Evolutionary conservation across 1,140 invertebrate genomes (phyloP).

Genomic region (Aphis craccivora): DNA sequence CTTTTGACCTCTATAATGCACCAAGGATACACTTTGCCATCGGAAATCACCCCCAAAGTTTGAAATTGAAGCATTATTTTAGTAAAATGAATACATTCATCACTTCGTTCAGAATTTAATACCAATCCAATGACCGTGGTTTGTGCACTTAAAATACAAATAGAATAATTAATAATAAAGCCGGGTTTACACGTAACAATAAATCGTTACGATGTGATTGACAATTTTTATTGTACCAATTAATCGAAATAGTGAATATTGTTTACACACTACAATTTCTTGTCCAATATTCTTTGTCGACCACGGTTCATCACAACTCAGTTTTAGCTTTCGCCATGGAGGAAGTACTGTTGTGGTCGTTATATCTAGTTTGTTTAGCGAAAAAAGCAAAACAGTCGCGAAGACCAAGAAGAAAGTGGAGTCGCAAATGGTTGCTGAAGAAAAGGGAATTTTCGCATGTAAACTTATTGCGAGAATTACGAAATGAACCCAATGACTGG

Average conservation of each 20-base stretch:
- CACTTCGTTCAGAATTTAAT: no score
- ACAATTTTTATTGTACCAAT: constrained; percentile 10
- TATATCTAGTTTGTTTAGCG: background rate
- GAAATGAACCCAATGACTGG: constrained; percentile 41
- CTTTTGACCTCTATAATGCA: no score
- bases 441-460: background rate
- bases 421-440: constrained; percentile 1
- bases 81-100: no score
- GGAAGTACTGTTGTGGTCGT: constrained; percentile 22
- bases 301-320: background rate
- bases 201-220: background rate
- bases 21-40: no score
- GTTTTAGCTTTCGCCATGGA: constrained; percentile 6
- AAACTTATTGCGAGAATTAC: constrained; percentile 1
- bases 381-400: background rate
- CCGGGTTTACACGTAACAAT: constrained; percentile 13
- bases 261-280: background rate
- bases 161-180: no score
- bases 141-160: no score
- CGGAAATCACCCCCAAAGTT: no score
- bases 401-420: constrained; percentile 10
- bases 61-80: no score
- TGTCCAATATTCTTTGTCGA: constrained; percentile 3
- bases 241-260: background rate
- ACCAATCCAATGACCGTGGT: no score